Base-by-base conservation (phyloP, 2,797 vertebrate species). In the Leontopithecus rosalia region DNA sequence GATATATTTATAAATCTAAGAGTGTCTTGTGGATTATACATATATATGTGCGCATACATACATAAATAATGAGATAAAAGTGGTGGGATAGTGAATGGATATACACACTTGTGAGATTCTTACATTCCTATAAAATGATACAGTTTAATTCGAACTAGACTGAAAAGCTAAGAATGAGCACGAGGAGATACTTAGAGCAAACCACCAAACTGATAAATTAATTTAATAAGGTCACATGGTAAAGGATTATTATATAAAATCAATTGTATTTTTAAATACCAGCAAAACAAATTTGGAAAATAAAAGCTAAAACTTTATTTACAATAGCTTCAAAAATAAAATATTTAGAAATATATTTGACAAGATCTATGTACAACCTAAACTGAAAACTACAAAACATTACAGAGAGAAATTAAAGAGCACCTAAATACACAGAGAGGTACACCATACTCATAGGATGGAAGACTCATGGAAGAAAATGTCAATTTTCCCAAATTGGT, bases 21-120 rank as follows among this genome's bases (percentile, higher is more conserved):
- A 48, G 67, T 52, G 5, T 92, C 55, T 77, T 67, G 5, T 7
- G 43, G n/a, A 15, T 48, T 24, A 6, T 26, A 82, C 30, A 43
- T 1, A 57, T 33, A 36, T 67, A 8, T 17, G 33, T n/a, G 9
- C 17, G 15, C 14, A 58, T 28, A 39, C 14, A 43, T 86, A 88
- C 50, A 86, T 33, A 58, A 20, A 58, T 73, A 91, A n/a, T 41
- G 19, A 1, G 22, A 75, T n/a, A 43, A 88, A 57, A 14, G 19
- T 5, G 0, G 30, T 4, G 11, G 33, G 5, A 22, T 20, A 43
- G 43, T n/a, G 39, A 46, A 72, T 3, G 10, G 1, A 50, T 2
- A 4, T 57, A 73, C 6, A 41, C 7, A 26, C 36, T 39, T 48
- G 13, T 10, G 17, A 80, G 41, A 46, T 12, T 19, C 64, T 67